These are phyloP conservation scores for Lanius ludovicianus DNA, from an alignment of 2,113 vertebrate species.

Conservation along the genomic window DNA sequence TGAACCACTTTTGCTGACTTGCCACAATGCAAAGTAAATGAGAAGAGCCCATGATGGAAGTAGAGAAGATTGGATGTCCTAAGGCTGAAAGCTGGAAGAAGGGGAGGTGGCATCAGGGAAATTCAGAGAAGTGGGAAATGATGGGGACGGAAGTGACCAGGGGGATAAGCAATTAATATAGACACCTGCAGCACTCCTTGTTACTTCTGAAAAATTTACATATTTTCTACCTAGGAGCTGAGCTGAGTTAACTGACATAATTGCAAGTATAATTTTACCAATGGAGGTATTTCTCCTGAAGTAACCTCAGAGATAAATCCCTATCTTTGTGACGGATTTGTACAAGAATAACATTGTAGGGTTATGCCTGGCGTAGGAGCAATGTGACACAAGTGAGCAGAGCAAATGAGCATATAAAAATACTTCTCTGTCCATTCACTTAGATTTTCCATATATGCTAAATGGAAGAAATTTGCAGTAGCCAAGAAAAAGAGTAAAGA, in stretches of 20 bases:
- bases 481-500: not conserved
- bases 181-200: not conserved
- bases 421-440: not conserved
- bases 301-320: not conserved
- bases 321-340: not conserved
- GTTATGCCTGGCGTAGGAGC: not conserved
- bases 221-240: not conserved
- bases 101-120: rapidly evolving
- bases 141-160: not conserved
- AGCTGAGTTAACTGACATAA: not conserved
- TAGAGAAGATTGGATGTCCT: not conserved
- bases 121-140: not conserved
- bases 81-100: not conserved
- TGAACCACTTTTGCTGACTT: not conserved
- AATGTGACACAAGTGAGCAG: not conserved
- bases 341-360: not conserved
- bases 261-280: not conserved
- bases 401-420: not conserved
- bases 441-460: not conserved
- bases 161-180: not conserved
- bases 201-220: not conserved
- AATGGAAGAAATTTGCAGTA: not conserved
- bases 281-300: not conserved
- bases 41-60: not conserved
- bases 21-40: not conserved